Evolutionary conservation across 2,797 vertebrate genomes (phyloP), one percentile per base, ranked within the genome.

Genomic region (Esox lucius): DNA sequence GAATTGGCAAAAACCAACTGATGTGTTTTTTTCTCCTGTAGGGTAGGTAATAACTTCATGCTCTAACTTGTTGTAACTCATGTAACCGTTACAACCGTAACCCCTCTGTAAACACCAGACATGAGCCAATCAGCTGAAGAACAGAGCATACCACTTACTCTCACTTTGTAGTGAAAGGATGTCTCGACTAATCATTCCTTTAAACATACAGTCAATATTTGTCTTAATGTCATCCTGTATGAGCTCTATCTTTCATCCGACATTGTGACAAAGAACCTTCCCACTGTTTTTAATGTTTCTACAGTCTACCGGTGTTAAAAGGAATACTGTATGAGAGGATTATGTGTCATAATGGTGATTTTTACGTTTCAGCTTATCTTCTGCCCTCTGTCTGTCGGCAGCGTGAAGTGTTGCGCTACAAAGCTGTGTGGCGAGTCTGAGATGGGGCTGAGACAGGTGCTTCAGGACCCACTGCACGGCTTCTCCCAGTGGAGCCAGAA

Each of bases 401-500:
- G 98, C 76, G 87, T 96, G 83, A 98, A 94, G 85, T 89, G 91
- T 53, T 91, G 92, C 87, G 93, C 87, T 0, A 86, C 88, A n/a
- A 91, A 93, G 82, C 92, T 96, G 82, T 94, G 92, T 67, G 91
- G 87, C 0, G 93, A 95, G 31, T 83, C 90, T 0, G 94, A 95
- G 84, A 80, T 78, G 0, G 86, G 92, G 0, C 93, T 98, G 56
- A 92, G 90, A 78, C 94, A 86, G 85, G n/a, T 90, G 12, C 92
- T 96, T 59, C 96, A 95, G 86, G 92, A 96, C 46, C 95, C 95
- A 0, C 84, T 96, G 71, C 89, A 90, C 53, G 90, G 90, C 53
- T 96, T 94, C 84, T 85, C 89, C 11, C 94, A 93, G 76, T 99
- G 97, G 97, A 94, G 88, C 71, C 87, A 85, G 1, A 78, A 83